A percentile compares a stretch with the other conserved stretches of the same genome.
phyloP scores from a whole-genome alignment of 2,888 invertebrate genomes.

The Elysia crispata region DNA sequence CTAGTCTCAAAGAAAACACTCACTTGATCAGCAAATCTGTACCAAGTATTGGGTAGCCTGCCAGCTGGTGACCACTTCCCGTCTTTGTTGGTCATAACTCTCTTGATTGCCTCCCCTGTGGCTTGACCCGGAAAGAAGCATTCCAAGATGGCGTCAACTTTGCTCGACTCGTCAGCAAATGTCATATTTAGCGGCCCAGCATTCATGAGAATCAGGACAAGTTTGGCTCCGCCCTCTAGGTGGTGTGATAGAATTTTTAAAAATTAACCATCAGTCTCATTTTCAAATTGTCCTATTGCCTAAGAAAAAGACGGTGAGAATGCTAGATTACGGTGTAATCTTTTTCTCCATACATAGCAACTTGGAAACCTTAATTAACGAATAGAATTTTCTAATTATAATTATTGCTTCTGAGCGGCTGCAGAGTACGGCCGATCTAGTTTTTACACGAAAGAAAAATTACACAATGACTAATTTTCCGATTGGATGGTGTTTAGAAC shows the following conservation, averaged over 20 bases:
- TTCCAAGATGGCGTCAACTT: constrained; percentile 61
- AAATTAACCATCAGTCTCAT: too few relatives aligned
- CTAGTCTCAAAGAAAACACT: constrained; percentile 52
- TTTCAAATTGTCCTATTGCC: too few relatives aligned
- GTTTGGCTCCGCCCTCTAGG: constrained; percentile 49
- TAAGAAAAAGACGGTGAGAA: too few relatives aligned
- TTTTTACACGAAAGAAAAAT: too few relatives aligned
- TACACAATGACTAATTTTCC: too few relatives aligned
- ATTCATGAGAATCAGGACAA: constrained; percentile 69
- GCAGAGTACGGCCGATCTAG: too few relatives aligned
- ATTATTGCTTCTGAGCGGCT: too few relatives aligned
- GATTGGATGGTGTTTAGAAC: too few relatives aligned
- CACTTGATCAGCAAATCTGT: constrained; percentile 15
- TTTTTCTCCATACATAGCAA: too few relatives aligned
- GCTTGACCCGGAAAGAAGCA: constrained; percentile 75
- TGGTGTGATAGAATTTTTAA: not conserved
- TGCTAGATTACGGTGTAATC: too few relatives aligned
- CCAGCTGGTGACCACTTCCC: constrained; percentile 67
- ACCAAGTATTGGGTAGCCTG: constrained; percentile 74
- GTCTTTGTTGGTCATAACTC: constrained; percentile 60
- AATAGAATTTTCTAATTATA: too few relatives aligned
- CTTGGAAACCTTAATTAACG: too few relatives aligned
- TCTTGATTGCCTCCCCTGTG: constrained; percentile 69
- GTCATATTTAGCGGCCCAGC: constrained; percentile 74
- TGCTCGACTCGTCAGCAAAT: constrained; percentile 59